phyloP scores from a whole-genome alignment of 2,888 invertebrate genomes.

The Napeogenes sylphis region DNA sequence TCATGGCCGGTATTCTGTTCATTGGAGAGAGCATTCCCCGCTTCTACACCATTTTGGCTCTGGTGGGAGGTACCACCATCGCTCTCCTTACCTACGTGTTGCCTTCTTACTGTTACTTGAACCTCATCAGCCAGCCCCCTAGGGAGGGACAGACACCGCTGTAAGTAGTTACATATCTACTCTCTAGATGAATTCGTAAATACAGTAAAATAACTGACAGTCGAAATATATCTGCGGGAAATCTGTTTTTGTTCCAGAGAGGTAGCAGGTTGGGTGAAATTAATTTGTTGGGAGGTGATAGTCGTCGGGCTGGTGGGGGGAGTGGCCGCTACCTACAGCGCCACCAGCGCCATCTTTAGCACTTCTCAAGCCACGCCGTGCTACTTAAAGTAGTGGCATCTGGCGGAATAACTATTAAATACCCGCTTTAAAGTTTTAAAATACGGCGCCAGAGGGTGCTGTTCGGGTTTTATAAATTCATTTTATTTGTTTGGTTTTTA shows the following conservation, averaged over 20 bases:
- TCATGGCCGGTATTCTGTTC: slow-evolving; percentile 79
- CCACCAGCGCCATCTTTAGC: slow-evolving; percentile 76
- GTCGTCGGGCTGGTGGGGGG: slow-evolving; percentile 79
- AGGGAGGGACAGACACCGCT: slow-evolving; percentile 47
- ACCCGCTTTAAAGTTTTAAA: not conserved
- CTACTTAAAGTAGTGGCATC: slow-evolving; percentile 44
- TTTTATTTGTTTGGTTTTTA: not conserved
- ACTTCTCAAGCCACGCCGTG: slow-evolving; percentile 60
- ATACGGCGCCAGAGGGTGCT: not conserved
- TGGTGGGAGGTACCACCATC: slow-evolving; percentile 84
- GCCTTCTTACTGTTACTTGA: slow-evolving; percentile 82
- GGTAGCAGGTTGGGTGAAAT: slow-evolving; percentile 75
- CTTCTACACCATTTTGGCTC: slow-evolving; percentile 82
- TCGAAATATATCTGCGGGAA: too few species aligned
- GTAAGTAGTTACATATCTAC: slow-evolving; percentile 41
- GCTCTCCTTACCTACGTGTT: slow-evolving; percentile 82
- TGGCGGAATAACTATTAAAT: not conserved
- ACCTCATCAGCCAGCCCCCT: slow-evolving; percentile 67
- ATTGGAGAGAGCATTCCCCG: slow-evolving; percentile 82
- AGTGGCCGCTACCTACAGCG: slow-evolving; percentile 79
- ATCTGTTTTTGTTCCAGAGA: slow-evolving; percentile 57
- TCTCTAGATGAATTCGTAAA: not conserved
- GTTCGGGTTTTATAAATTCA: not conserved
- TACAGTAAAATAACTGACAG: not conserved
- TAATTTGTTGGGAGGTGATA: slow-evolving; percentile 80